A percentile compares a stretch with the other conserved stretches of the same genome.
Conservation (phyloP, 2,113 vertebrate species). For the Osmerus eperlanus region DNA sequence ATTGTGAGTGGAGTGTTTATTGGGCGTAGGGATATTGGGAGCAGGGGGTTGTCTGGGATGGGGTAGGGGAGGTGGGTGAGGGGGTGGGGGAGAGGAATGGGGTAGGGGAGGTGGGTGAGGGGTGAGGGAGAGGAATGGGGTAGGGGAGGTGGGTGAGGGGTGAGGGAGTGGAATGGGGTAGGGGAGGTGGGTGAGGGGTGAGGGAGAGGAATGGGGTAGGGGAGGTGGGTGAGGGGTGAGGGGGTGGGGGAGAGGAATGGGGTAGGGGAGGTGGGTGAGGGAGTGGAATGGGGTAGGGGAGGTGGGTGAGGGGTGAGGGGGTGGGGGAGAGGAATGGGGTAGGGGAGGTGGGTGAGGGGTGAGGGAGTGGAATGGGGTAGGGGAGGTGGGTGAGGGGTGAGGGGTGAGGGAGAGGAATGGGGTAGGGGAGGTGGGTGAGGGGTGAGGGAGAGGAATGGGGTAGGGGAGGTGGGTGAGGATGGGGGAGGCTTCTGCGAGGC, state of each 20-base stretch:
- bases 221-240: neutral
- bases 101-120: neutral
- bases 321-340: neutral
- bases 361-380: slow-evolving; percentile 15
- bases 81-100: neutral
- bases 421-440: neutral
- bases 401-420: slow-evolving; percentile 18
- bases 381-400: neutral
- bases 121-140: slow-evolving; percentile 15
- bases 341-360: neutral
- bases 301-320: neutral
- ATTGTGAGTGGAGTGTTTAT: slow-evolving; percentile 22
- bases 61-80: neutral
- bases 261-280: neutral
- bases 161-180: slow-evolving; percentile 1
- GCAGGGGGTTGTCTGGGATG: slow-evolving; percentile 1
- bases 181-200: neutral
- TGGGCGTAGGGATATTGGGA: slow-evolving; percentile 18
- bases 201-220: no score
- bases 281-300: neutral
- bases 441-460: slow-evolving; percentile 11
- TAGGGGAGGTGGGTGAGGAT: neutral
- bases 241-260: slow-evolving; percentile 3
- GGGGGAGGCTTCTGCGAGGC: slow-evolving; percentile 22
- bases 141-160: neutral